A percentile compares a stretch with the other conserved stretches of the same genome.
Conservation (phyloP, 2,888 invertebrate species). For the Phlogophora meticulosa region DNA sequence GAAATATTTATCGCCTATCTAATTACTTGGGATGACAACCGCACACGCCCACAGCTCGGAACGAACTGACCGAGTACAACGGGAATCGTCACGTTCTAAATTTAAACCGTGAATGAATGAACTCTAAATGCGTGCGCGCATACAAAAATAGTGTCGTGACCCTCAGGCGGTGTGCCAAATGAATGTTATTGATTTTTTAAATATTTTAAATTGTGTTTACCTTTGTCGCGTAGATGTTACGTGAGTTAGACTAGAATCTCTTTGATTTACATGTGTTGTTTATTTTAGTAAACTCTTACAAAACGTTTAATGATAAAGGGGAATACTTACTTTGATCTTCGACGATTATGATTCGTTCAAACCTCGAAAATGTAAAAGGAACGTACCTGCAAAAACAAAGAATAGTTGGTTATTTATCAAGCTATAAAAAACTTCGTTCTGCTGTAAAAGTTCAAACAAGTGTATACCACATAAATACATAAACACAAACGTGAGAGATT, state of each 20-base stretch:
- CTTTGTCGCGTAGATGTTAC: conserved; percentile 44
- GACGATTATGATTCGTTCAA: conserved; percentile 16
- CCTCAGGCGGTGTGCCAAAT: conserved; percentile 73
- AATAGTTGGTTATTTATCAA: conserved; percentile 21
- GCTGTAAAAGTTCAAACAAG: neutral
- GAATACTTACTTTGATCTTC: conserved; percentile 59
- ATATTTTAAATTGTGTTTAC: conserved; percentile 59
- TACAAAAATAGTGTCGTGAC: conserved; percentile 78
- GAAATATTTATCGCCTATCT: conserved; percentile 46
- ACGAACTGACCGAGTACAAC: conserved; percentile 69
- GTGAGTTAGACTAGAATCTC: conserved; percentile 17
- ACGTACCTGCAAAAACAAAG: conserved; percentile 57
- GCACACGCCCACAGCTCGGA: conserved; percentile 71
- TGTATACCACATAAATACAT: neutral
- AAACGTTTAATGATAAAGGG: conserved; percentile 39
- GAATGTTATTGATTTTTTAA: conserved; percentile 61
- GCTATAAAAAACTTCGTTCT: neutral
- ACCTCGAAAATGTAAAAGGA: conserved; percentile 10
- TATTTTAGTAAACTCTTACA: conserved; percentile 37
- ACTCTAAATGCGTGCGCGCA: conserved; percentile 83
- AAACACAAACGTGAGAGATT: neutral
- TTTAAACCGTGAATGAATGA: conserved; percentile 85
- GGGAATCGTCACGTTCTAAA: conserved; percentile 78
- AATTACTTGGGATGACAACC: conserved; percentile 64
- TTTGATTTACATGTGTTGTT: conserved; percentile 32